phyloP scores from a whole-genome alignment of 2,113 vertebrate genomes.

The Pristiophorus japonicus region DNA sequence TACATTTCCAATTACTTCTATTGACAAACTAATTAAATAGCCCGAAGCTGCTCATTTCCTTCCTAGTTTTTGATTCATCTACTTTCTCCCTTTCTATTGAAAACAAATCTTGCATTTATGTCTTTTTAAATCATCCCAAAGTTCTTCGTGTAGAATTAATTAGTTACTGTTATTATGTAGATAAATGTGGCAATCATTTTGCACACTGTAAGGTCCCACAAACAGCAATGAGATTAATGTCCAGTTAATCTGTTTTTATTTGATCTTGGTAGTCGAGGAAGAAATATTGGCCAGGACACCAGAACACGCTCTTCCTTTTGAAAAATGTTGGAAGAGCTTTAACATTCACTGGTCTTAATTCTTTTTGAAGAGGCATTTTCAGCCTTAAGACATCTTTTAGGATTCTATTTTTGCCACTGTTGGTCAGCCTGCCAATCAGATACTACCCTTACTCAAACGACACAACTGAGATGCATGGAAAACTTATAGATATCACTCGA shows the following conservation, averaged over 20 bases:
- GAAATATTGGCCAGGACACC: neutral
- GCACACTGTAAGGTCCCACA: neutral
- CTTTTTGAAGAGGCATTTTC: neutral
- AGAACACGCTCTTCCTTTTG: neutral
- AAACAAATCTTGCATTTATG: neutral
- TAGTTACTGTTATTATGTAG: neutral
- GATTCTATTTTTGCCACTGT: neutral
- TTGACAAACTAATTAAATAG: neutral
- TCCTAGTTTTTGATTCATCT: neutral
- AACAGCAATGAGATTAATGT: neutral
- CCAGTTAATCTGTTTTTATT: neutral
- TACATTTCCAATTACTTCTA: neutral
- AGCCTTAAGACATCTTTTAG: neutral
- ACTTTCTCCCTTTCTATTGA: neutral
- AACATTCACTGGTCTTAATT: neutral
- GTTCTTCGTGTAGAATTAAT: neutral
- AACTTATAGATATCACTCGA: neutral
- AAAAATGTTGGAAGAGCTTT: neutral
- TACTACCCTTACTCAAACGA: neutral
- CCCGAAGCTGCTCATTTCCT: neutral
- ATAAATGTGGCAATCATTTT: neutral
- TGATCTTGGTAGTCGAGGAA: neutral
- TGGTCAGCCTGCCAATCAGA: neutral
- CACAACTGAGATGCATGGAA: neutral
- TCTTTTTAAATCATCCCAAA: neutral